Percentiles rank a stretch among this genome's conserved stretches.
Evolutionary conservation across 2,797 vertebrate genomes (phyloP).

Genomic region (Arrhamphus sclerolepis): DNA sequence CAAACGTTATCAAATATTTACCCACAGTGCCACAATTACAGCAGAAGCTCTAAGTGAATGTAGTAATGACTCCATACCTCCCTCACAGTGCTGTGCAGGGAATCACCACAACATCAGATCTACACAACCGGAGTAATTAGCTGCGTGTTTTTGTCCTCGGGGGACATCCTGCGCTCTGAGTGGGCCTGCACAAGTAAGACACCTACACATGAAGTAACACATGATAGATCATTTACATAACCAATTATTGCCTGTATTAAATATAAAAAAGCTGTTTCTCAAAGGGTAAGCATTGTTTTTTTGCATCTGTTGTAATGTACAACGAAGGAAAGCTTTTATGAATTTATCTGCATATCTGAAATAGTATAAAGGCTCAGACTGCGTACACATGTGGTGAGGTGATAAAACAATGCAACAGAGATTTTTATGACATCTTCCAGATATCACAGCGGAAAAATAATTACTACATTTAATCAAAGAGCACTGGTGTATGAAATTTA

Average conservation of each 20-base stretch:
- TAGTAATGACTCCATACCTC: conserved; percentile 8
- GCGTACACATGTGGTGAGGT: background rate
- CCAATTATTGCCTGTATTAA: background rate
- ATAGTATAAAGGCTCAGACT: too few relatives aligned
- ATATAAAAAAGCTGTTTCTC: too few relatives aligned
- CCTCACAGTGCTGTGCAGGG: conserved; percentile 22
- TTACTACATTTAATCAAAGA: background rate
- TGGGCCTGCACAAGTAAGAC: conserved; percentile 6
- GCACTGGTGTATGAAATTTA: too few relatives aligned
- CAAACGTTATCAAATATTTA: conserved; percentile 1
- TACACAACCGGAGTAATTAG: conserved; percentile 40
- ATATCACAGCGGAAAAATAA: too few relatives aligned
- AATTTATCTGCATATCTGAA: too few relatives aligned
- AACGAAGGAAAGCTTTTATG: too few relatives aligned
- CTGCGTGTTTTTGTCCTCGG: conserved; percentile 16
- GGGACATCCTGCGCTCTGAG: conserved; percentile 24
- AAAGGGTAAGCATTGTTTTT: background rate
- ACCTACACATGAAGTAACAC: background rate
- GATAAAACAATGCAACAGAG: background rate
- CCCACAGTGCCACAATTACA: background rate
- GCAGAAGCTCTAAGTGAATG: conserved; percentile 1
- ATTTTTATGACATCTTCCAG: too few relatives aligned
- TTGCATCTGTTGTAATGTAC: too few relatives aligned
- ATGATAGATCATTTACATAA: conserved; percentile 16
- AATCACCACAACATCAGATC: conserved; percentile 31